These are phyloP conservation scores for Oostethus manadensis DNA, from an alignment of 2,113 vertebrate genomes.

Conservation along the genomic window DNA sequence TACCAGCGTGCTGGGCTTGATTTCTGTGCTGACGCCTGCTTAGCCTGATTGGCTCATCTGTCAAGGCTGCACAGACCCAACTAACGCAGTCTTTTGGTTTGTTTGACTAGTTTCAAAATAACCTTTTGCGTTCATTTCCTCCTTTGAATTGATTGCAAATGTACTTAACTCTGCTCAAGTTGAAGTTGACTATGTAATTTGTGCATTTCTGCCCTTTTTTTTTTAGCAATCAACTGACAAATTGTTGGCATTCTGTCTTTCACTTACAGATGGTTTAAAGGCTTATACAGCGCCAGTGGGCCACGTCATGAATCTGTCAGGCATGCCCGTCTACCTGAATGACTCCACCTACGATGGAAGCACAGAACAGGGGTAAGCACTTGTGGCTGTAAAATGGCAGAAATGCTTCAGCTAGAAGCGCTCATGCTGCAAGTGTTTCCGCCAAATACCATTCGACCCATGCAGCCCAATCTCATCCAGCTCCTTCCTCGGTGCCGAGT, in stretches of 20 bases:
- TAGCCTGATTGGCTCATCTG: constrained; percentile 44
- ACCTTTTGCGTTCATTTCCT: constrained; percentile 9
- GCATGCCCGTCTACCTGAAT: constrained; percentile 76
- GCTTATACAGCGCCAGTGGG: constrained; percentile 84
- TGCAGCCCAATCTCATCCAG: constrained; percentile 6
- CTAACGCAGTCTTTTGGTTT: constrained; percentile 14
- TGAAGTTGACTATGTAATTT: neutral
- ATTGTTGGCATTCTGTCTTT: constrained; percentile 2
- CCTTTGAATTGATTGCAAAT: neutral
- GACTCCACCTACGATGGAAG: constrained; percentile 91
- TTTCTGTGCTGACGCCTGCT: constrained; percentile 4
- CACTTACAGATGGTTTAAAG: constrained; percentile 76
- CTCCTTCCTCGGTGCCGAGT: constrained; percentile 10
- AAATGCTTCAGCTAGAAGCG: neutral
- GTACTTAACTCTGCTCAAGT: neutral
- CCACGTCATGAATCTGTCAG: constrained; percentile 80
- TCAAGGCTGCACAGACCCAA: constrained; percentile 20
- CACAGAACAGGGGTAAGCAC: constrained; percentile 75
- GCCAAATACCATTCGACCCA: no score
- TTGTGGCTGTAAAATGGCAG: no score
- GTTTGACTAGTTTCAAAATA: constrained; percentile 41
- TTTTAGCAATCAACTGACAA: neutral
- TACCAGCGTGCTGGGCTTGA: constrained; percentile 6
- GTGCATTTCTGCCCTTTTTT: neutral
- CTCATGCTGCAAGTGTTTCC: neutral